phyloP scores from a whole-genome alignment of 2,797 vertebrate species.

The Melanotaenia nigrans region DNA sequence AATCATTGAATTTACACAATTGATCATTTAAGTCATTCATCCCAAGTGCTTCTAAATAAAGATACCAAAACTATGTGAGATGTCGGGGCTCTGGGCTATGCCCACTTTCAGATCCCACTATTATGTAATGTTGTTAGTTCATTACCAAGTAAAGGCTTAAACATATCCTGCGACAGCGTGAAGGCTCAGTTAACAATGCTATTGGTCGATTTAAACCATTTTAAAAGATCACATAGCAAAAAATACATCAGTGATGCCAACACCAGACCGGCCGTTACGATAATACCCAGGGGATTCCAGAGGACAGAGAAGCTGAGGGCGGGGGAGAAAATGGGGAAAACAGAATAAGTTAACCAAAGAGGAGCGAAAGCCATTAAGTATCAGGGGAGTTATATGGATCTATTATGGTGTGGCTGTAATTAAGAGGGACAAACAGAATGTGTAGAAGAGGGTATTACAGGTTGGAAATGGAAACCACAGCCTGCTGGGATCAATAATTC shows the following conservation, averaged over 20 bases:
- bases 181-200: constrained; percentile 30
- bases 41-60: constrained; percentile 11
- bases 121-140: constrained; percentile 21
- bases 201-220: constrained; percentile 74
- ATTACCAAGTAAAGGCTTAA: constrained; percentile 14
- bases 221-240: constrained; percentile 62
- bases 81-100: neutral
- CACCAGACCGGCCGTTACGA: constrained; percentile 73
- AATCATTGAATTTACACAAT: constrained; percentile 21
- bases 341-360: constrained; percentile 29
- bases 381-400: constrained; percentile 74
- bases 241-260: constrained; percentile 61
- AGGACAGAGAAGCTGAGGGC: constrained; percentile 43
- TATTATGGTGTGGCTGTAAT: constrained; percentile 77
- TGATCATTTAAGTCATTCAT: constrained; percentile 26
- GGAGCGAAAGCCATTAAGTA: constrained; percentile 59
- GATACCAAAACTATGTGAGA: neutral
- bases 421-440: constrained; percentile 81
- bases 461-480: constrained; percentile 74
- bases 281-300: constrained; percentile 71
- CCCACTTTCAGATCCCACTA: neutral
- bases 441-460: constrained; percentile 62
- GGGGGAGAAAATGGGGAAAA: constrained; percentile 33
- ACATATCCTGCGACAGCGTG: neutral
- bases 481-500: constrained; percentile 82